Conservation (phyloP, 2,888 invertebrate species). For the Yponomeuta evonymella region DNA sequence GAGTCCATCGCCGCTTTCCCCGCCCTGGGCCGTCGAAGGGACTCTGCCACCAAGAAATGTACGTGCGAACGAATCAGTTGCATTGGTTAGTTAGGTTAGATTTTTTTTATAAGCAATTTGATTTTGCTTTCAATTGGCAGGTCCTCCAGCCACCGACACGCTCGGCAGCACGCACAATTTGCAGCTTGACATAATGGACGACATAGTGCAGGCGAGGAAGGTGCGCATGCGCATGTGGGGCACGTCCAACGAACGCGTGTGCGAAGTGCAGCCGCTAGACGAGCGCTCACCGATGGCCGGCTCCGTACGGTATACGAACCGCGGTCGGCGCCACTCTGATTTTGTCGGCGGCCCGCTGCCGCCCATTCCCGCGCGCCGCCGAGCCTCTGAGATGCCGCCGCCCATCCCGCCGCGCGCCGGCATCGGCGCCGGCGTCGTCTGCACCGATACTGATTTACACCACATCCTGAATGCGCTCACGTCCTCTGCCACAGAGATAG, state of each 20-base stretch:
- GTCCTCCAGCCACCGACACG: conserved; percentile 83
- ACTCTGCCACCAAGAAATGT: conserved; percentile 65
- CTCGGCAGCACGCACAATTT: conserved; percentile 88
- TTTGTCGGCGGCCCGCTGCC: conserved; percentile 79
- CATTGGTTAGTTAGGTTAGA: background rate
- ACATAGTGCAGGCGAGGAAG: conserved; percentile 88
- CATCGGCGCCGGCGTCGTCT: conserved; percentile 79
- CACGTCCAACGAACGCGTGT: conserved; percentile 86
- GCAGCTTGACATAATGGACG: conserved; percentile 92
- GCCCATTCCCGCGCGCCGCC: conserved; percentile 77
- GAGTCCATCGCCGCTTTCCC: conserved; percentile 90
- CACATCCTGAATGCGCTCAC: conserved; percentile 87
- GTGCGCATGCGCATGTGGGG: conserved; percentile 90
- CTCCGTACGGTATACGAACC: conserved; percentile 78
- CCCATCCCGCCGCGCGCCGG: conserved; percentile 53
- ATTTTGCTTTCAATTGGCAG: conserved; percentile 37
- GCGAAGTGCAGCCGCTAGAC: conserved; percentile 88
- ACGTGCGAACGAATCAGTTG: conserved; percentile 29
- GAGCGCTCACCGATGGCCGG: conserved; percentile 75
- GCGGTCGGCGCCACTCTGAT: conserved; percentile 83
- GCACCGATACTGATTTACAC: conserved; percentile 88
- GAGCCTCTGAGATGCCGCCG: conserved; percentile 84
- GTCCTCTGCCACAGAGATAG: conserved; percentile 87
- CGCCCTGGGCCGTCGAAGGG: conserved; percentile 64
- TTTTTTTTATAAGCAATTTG: conserved; percentile 2